Evolutionary conservation across 2,888 invertebrate species (phyloP).

Genomic region (Plebejus argus): DNA sequence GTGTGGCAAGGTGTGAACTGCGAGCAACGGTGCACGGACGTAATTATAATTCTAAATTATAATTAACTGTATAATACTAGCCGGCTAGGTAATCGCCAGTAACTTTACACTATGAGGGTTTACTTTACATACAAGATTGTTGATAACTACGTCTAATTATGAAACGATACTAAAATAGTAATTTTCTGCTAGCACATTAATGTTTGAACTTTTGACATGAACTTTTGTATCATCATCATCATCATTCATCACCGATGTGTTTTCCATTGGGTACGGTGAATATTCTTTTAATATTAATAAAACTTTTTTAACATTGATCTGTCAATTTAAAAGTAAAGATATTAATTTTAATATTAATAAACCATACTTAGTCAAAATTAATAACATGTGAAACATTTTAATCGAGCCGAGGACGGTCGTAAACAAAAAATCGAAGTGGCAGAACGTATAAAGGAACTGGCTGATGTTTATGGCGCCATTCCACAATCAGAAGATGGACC

Average conservation of each 20-base stretch:
- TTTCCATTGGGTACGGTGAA: neutral
- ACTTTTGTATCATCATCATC: neutral
- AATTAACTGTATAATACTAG: constrained; percentile 32
- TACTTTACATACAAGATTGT: constrained; percentile 21
- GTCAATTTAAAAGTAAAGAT: neutral
- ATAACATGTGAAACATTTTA: constrained; percentile 18
- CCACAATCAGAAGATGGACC: constrained; percentile 29
- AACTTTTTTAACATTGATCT: neutral
- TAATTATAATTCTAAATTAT: constrained; percentile 44
- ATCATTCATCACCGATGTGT: neutral
- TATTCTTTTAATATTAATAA: neutral
- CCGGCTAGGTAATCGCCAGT: constrained; percentile 9
- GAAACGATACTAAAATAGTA: neutral
- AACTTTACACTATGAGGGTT: neutral
- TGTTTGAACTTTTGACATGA: constrained; percentile 12
- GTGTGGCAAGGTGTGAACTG: constrained; percentile 45
- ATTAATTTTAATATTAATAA: neutral
- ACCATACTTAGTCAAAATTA: neutral
- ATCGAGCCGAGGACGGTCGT: constrained; percentile 12
- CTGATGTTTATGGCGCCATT: constrained; percentile 24
- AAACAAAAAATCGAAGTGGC: constrained; percentile 24
- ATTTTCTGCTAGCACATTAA: constrained; percentile 3
- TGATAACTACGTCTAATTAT: constrained; percentile 15
- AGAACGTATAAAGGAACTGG: constrained; percentile 11
- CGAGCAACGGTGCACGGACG: constrained; percentile 44